Base-by-base conservation (phyloP, 2,113 vertebrate genomes). In the Ctenomys sociabilis region DNA sequence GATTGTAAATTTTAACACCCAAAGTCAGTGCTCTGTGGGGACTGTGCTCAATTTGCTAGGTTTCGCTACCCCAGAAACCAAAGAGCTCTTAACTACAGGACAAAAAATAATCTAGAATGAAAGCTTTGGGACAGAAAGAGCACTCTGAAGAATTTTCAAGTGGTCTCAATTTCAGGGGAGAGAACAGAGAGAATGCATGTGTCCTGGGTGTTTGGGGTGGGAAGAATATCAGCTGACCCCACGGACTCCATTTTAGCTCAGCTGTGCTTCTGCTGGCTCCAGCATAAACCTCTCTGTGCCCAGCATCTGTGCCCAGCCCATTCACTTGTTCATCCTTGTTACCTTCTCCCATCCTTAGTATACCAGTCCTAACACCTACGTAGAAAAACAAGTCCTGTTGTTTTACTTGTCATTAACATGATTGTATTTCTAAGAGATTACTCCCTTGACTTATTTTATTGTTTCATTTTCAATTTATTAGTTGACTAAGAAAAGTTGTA, bases 41-140 rank as follows among this genome's bases (percentile, higher is more conserved):
- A 91, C 88, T 84, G 37, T 63, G 91, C 81, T 97, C 84, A 73
- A 59, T 90, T 86, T 97, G 61, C 84, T 93, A 61, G 77, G 61
- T 87, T 85, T 95, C 90, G 64, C 75, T 84, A 91, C 35, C 93
- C 85, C 32, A 14, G 93, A 94, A 96, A 93, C 61, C 0, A 9
- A 68, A 95, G 43, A 92, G 30, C 32, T 90, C 90, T 78, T 94
- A 95, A 43, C 17, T 87, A 68, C 32, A 49, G 30, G 32, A 45
- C 7, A 43, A 54, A 73, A 88, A 85, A 54, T 14, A 85, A 82
- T 4, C 68, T 90, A 43, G 7, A 88, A 63, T 54, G 21, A 81
- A 95, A 95, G 45, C 5, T 70, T 85, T 90, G 7, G n/a, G 73
- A 93, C 30, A 95, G 7, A 91, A 96, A 95, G 35, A n/a, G 84